Conservation (phyloP, 2,113 vertebrate species). For the Ivindomyrus marchei region DNA sequence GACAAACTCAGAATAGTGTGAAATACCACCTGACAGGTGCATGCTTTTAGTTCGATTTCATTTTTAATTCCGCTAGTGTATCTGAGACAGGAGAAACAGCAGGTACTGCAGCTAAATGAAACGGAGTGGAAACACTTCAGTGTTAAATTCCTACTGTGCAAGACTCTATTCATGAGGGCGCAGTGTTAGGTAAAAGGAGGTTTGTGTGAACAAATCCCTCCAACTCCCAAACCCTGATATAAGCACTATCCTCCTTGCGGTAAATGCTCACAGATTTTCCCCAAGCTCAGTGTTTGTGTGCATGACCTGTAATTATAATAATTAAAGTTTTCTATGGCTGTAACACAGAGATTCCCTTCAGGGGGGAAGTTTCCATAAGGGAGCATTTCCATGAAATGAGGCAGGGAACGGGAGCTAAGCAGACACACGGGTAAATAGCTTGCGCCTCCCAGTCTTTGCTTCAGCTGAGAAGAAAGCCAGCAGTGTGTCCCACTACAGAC, state of each 20-base stretch:
- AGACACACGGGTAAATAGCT: constrained; percentile 10
- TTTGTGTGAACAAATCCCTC: neutral
- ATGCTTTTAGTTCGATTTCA: neutral
- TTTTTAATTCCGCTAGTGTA: neutral
- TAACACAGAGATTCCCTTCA: constrained; percentile 21
- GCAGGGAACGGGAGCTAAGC: neutral
- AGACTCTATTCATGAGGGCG: neutral
- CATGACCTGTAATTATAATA: constrained; percentile 12
- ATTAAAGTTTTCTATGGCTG: constrained; percentile 10
- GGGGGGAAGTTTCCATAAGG: constrained; percentile 13
- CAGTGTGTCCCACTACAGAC: neutral
- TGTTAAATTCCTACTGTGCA: constrained; percentile 3
- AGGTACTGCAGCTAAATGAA: neutral
- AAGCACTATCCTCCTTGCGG: constrained; percentile 7
- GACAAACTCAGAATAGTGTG: neutral
- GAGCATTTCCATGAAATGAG: neutral
- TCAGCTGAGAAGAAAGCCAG: neutral
- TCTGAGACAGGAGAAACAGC: neutral
- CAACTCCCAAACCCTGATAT: neutral
- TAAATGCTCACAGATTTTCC: neutral
- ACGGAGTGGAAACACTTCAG: neutral
- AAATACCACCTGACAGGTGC: neutral
- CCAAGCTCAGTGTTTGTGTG: constrained; percentile 4
- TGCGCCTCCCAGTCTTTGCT: neutral
- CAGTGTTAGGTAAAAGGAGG: neutral